Evolutionary conservation across 2,797 vertebrate species (phyloP), one percentile per base, ranked within the genome.

Genomic region (Bovichtus diacanthus): DNA sequence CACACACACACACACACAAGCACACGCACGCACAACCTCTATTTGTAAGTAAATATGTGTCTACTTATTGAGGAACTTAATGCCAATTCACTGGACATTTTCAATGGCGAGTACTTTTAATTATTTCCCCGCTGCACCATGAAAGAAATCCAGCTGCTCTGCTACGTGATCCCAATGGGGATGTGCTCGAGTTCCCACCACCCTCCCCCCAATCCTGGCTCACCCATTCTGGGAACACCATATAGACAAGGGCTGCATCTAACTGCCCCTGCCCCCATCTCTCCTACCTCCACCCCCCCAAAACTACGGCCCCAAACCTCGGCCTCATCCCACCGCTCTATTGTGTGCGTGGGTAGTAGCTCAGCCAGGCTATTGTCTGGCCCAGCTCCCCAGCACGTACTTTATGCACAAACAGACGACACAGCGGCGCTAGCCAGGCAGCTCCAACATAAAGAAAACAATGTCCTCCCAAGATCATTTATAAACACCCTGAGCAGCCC

Each of bases 121-220:
- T 95, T 94, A 95, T 95, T 93, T 94, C 90, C 90, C 90, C 36
- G 74, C 90, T 88, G 92, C 92, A 91, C 91, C 90, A 92, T 93
- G 92, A 95, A 94, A 95, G 93, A 93, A 92, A 95, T 95, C 94
- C 95, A 95, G 95, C 94, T 94, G 94, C 94, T 94, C 85, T 72
- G 87, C 87, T 90, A 83, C 90, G 88, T 87, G 91, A 92, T 92
- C 92, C 93, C 92, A 91, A 88, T 86, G 76, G 90, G 88, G 92
- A 91, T 88, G 86, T 88, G 85, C 86, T 90, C 78, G 41, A 70
- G 89, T 95, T 95, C 95, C 93, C 93, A 94, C 85, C 93, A 70
- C 90, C 93, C 86, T 84, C 83, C 92, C 91, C 91, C 89, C 87
- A 76, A 75, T 78, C 84, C 76, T 83, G 79, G 71, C 77, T 82